Evolutionary conservation across 2,113 vertebrate genomes (phyloP).

Genomic region (Phylloscopus trochiloides): DNA sequence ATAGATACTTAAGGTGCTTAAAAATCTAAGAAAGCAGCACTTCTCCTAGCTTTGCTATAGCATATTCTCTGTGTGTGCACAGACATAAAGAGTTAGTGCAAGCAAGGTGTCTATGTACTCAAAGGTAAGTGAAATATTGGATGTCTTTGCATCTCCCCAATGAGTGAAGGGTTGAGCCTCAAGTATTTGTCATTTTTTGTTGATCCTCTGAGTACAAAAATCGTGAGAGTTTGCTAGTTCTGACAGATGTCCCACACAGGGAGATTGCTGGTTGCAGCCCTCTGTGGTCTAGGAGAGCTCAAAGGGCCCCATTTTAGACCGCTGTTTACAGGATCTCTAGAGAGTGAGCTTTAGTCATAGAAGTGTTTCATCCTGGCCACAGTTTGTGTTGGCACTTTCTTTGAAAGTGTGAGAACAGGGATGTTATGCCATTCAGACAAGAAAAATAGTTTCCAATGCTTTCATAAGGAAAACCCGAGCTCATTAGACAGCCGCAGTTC

Average conservation of each 20-base stretch:
- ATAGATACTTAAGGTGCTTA: background rate
- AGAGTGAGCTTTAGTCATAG: background rate
- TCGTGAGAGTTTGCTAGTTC: background rate
- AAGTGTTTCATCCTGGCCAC: background rate
- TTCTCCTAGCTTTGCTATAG: background rate
- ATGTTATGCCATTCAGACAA: background rate
- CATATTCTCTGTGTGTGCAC: background rate
- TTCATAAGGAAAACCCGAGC: fast-evolving
- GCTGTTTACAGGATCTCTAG: background rate
- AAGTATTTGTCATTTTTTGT: background rate
- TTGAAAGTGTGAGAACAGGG: background rate
- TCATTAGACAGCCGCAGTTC: background rate
- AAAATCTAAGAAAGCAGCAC: background rate
- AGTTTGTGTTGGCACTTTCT: background rate
- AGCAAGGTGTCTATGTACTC: background rate
- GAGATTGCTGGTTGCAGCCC: background rate
- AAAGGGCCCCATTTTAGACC: background rate
- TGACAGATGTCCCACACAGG: background rate
- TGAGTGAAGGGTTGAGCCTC: background rate
- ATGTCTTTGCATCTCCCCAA: background rate
- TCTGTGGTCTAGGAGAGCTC: background rate
- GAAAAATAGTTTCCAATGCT: background rate
- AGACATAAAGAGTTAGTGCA: background rate
- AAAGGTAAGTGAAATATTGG: background rate
- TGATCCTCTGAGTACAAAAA: fast-evolving